Conservation (phyloP, 2,888 invertebrate species). For the Archaeoteleia sp. region DNA sequence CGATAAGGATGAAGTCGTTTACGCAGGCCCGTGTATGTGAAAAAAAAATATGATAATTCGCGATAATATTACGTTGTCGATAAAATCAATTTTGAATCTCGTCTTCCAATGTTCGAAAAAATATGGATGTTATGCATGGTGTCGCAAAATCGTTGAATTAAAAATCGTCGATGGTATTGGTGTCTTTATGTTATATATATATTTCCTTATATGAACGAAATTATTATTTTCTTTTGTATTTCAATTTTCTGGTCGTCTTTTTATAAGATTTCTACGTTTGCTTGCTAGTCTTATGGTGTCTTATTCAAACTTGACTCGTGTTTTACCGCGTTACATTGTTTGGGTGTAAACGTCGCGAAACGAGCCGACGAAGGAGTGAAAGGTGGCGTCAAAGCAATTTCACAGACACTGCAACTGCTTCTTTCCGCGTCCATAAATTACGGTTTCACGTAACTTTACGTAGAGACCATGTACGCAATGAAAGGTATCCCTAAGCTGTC, state of each 20-base stretch:
- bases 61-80: slow-evolving; percentile 43
- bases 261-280: no score
- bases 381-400: slow-evolving; percentile 46
- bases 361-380: slow-evolving; percentile 38
- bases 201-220: no score
- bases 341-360: slow-evolving; percentile 25
- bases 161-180: no score
- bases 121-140: no score
- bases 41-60: slow-evolving; percentile 32
- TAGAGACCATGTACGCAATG: no score
- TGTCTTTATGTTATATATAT: no score
- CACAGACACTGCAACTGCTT: slow-evolving; percentile 38
- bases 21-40: slow-evolving; percentile 6
- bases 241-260: no score
- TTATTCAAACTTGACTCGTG: no score
- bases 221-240: no score
- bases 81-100: slow-evolving; percentile 28
- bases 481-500: no score
- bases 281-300: no score
- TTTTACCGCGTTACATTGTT: slow-evolving; percentile 38
- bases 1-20: slow-evolving; percentile 47
- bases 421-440: slow-evolving; percentile 41
- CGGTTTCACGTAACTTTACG: slow-evolving; percentile 33
- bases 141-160: no score
- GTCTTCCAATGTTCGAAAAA: background rate